Evolutionary conservation across 2,113 vertebrate genomes (phyloP), one percentile per base, ranked within the genome.

Genomic region (Thalassarche chlororhynchos): DNA sequence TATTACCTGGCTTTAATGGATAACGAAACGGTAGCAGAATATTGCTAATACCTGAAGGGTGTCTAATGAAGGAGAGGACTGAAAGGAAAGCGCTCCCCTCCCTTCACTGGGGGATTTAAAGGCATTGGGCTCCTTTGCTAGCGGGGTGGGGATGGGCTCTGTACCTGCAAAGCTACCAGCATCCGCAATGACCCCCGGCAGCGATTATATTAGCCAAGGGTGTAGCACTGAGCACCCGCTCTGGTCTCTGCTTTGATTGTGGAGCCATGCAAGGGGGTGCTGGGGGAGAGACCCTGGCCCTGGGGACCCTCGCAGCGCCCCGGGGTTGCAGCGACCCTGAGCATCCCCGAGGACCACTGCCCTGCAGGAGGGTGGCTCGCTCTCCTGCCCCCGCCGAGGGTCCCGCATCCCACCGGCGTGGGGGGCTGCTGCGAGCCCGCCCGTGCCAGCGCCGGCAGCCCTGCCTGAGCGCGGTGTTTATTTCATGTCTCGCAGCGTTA

Each of bases 41-140:
- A 98, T 96, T 90, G 97, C 95, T 82, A 97, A 97, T 96, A 95
- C 96, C 97, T 98, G 97, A 97, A 98, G 98, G 98, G 97, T 98
- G 97, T 98, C 98, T 98, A 98, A 98, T 98, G 97, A 96, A 42
- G 93, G 96, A 91, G 62, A 90, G 34, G n/a, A 88, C 93, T 68
- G 91, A 92, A 96, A 91, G 82, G 71, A 95, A 97, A 97, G 82
- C 3, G 2, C 44, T 96, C 62, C 83, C 85, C 86, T 94, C 72
- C 46, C 68, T 96, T 95, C 10, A 23, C 71, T 12, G n/a, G 42
- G 80, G 77, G 84, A 95, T 98, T 95, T 97, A 97, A 97, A 98
- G 87, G 88, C 71, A 24, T 38, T 51, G 4, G 74, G 85, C 89
- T 93, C 69, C 51, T 89, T 87, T 77, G 89, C 80, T 61, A 47